Percentiles rank a stretch among this genome's conserved stretches.
phyloP scores from a whole-genome alignment of 2,888 invertebrate species.

The Chloroclystis v-ata region DNA sequence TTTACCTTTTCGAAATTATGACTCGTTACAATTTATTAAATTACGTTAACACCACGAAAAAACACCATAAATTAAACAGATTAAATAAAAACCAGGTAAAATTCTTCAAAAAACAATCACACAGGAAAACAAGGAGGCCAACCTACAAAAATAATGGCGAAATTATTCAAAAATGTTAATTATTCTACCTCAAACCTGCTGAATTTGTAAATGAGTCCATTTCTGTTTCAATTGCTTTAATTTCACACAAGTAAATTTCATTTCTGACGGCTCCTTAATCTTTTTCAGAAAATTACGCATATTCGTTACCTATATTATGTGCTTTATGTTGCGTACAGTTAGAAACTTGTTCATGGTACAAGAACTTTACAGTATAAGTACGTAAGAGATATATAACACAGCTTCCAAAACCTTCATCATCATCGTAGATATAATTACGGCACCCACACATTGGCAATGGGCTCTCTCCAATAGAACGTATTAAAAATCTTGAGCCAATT shows the following conservation, averaged over 20 bases:
- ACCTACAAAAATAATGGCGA: slow-evolving; percentile 1
- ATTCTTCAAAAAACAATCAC: background rate
- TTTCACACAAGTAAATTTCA: slow-evolving; percentile 3
- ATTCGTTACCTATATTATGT: slow-evolving; percentile 1
- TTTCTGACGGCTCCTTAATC: slow-evolving; percentile 22
- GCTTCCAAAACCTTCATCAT: too few species aligned
- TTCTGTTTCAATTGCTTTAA: slow-evolving; percentile 9
- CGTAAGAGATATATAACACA: too few species aligned
- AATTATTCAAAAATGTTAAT: slow-evolving; percentile 4
- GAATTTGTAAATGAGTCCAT: slow-evolving; percentile 4
- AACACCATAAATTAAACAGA: background rate
- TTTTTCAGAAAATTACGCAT: slow-evolving; percentile 34
- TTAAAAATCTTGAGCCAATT: too few species aligned
- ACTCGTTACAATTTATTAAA: too few species aligned
- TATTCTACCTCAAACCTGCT: background rate
- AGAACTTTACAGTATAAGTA: too few species aligned
- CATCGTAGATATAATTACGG: too few species aligned
- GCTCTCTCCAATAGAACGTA: too few species aligned
- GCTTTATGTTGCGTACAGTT: background rate
- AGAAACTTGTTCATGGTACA: too few species aligned
- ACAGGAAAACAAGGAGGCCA: slow-evolving; percentile 2
- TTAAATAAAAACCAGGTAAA: background rate
- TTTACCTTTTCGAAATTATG: too few species aligned
- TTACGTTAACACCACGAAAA: too few species aligned
- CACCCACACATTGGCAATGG: too few species aligned